These are phyloP conservation scores for Yponomeuta plumbellus DNA, from an alignment of 2,888 invertebrate genomes.

Conservation along the genomic window DNA sequence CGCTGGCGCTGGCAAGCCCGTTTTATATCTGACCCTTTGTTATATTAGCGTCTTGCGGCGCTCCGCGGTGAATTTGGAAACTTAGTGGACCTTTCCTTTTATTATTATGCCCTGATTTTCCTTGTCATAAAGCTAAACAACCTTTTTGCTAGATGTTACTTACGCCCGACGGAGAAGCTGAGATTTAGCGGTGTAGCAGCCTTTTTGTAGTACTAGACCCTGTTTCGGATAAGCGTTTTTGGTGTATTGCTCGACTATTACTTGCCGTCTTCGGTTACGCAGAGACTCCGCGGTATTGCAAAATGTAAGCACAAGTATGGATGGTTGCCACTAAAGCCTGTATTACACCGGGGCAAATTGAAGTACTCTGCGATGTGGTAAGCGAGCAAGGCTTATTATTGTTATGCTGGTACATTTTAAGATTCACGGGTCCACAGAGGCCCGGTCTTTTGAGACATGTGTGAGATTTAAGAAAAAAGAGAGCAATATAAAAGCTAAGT, in stretches of 20 bases:
- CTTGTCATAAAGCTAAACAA: slow-evolving; percentile 16
- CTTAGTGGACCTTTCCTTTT: slow-evolving; percentile 16
- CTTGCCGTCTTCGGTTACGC: background rate
- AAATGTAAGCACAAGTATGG: no score
- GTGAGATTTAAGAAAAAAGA: no score
- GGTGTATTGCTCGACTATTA: background rate
- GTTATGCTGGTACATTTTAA: no score
- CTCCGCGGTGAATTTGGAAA: slow-evolving; percentile 11
- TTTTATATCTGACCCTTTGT: slow-evolving; percentile 17
- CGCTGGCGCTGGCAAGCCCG: background rate
- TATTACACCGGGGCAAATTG: no score
- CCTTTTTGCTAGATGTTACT: slow-evolving; percentile 12
- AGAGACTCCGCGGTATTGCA: no score
- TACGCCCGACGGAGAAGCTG: background rate
- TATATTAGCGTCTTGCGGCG: slow-evolving; percentile 15
- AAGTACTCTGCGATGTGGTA: no score
- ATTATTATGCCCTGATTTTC: slow-evolving; percentile 16
- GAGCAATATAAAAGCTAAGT: no score
- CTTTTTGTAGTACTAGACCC: background rate
- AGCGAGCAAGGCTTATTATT: no score
- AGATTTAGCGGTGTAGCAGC: background rate
- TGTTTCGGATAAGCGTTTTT: background rate
- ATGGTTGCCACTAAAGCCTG: no score
- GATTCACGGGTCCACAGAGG: no score
- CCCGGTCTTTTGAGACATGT: no score